A percentile compares a stretch with the other conserved stretches of the same genome.
Conservation (phyloP, 2,113 vertebrate species). For the Nothocercus julius region DNA sequence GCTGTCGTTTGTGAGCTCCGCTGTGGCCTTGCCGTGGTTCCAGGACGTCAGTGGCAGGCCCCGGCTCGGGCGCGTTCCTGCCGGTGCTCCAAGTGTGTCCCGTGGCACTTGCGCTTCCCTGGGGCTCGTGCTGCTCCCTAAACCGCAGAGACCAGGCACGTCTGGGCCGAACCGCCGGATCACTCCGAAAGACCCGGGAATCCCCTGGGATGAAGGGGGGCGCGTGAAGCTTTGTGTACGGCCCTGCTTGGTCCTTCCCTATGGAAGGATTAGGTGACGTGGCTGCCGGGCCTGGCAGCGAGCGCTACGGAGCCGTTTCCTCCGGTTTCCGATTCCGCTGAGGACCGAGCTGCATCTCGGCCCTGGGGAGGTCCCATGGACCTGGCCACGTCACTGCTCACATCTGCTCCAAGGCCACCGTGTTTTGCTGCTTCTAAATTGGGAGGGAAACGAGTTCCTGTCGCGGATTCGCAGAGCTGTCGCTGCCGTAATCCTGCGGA, state of each 20-base stretch:
- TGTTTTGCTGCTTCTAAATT: background rate
- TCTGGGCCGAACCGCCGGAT: no score
- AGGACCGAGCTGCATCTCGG: no score
- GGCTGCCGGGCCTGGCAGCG: background rate
- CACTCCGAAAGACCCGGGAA: no score
- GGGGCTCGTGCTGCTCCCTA: no score
- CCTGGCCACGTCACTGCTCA: no score
- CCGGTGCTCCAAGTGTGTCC: no score
- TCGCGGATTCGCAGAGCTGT: slow-evolving; percentile 17
- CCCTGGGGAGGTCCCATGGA: no score
- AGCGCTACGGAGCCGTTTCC: background rate
- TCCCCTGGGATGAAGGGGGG: no score
- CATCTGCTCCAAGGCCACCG: background rate
- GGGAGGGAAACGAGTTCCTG: slow-evolving; percentile 14
- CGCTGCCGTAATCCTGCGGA: background rate
- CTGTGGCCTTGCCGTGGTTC: background rate
- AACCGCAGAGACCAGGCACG: no score
- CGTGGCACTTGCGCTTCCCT: no score
- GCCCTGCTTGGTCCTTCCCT: rapidly evolving
- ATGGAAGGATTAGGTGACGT: background rate
- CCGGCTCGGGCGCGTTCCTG: no score
- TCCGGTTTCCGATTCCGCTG: background rate
- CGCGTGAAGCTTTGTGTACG: background rate
- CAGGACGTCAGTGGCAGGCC: no score
- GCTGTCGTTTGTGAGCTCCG: background rate